A percentile compares a stretch with the other conserved stretches of the same genome.
phyloP scores from a whole-genome alignment of 2,888 invertebrate genomes.

The Nomada hirtipes region DNA sequence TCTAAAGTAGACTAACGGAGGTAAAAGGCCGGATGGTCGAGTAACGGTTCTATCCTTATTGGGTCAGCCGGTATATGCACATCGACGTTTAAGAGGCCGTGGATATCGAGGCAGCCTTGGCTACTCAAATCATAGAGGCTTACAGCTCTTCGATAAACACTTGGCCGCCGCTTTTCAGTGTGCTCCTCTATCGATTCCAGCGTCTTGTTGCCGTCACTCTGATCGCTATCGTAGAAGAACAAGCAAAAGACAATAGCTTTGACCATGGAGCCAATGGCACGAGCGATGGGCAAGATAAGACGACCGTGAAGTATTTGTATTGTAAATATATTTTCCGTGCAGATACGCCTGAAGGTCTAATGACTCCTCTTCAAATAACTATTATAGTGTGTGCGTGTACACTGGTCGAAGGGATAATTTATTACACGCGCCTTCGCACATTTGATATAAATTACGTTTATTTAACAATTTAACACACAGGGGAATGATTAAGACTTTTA shows the following conservation, averaged over 20 bases:
- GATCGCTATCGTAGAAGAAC: conserved; percentile 36
- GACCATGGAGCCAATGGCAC: conserved; percentile 39
- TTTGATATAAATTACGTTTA: no score
- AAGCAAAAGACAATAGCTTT: conserved; percentile 30
- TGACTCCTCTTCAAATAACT: no score
- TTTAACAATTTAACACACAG: background rate
- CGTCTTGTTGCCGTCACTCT: conserved; percentile 63
- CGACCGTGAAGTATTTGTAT: background rate
- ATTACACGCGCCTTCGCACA: no score
- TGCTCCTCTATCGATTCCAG: conserved; percentile 71
- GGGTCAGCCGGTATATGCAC: conserved; percentile 73
- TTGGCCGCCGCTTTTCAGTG: conserved; percentile 66
- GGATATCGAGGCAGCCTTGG: conserved; percentile 67
- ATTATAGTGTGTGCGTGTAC: no score
- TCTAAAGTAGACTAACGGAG: conserved; percentile 37
- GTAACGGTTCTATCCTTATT: conserved; percentile 62
- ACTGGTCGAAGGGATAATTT: no score
- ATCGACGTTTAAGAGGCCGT: conserved; percentile 70
- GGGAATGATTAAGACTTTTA: background rate
- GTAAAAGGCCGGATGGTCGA: conserved; percentile 32
- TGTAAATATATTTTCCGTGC: background rate
- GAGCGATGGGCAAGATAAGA: conserved; percentile 4
- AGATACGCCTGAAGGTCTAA: background rate
- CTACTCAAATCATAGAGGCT: conserved; percentile 76
- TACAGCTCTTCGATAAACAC: conserved; percentile 76